Base-by-base conservation (phyloP, 2,888 invertebrate species). In the Caenorhabditis sp. region DNA sequence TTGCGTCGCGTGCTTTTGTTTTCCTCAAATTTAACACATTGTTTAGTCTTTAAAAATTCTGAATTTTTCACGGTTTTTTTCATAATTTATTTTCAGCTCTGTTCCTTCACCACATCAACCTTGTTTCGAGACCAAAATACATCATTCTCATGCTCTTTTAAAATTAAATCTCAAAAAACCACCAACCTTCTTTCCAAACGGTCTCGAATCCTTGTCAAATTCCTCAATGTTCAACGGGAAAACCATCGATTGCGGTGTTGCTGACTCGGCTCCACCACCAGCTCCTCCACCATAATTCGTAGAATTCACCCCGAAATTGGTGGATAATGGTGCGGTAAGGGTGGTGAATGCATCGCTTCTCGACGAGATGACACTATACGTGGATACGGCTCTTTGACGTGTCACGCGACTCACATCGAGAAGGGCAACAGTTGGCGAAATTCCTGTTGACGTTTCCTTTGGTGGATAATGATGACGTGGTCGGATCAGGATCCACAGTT, bases 401-500 rank as follows among this genome's bases (percentile, higher is more conserved):
- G 76, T 66, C 63, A 80, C 77, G 53, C 78, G 73, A 0, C 78
- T 77, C 25, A 75, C 78, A 66, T 85, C 84, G 17, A 85, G 62
- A 20, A 85, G 72, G 2, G 84, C 84, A 5, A 85, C 84, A 26
- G 85, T 84, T 3, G 84, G 85, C 23, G 83, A 84, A 23, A 69
- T 58, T 21, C 25, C 26, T 21, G 26, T 2, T 14, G 58, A 38
- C 20, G 50, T 50, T 0, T 72, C 70, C 8, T 58, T 62, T n/a
- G n/a, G n/a, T n/a, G n/a, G n/a, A n/a, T n/a, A n/a, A 27, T 56
- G 21, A 20, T 53, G 62, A 12, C 67, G 25, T 3, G 83, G 84
- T n/a, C 86, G 72, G 7, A 77, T 59, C 20, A 80, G 67, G 53
- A 85, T 76, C 80, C 83, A 85, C 25, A 78, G 78, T 31, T 77